Conservation (phyloP, 2,113 vertebrate species). For the Ursus arctos region DNA sequence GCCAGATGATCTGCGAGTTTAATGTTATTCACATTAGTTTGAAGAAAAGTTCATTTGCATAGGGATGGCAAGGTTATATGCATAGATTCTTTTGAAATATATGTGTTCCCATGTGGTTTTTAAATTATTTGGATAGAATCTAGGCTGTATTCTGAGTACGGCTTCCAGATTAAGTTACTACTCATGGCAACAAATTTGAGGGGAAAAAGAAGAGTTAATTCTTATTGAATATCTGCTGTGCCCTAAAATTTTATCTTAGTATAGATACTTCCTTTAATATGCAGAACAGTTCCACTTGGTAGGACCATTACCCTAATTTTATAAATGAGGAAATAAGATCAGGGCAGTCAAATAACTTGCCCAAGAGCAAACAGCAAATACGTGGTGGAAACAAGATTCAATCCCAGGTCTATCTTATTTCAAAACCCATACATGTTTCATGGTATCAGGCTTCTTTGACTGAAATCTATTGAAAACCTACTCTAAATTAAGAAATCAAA, state of each 20-base stretch:
- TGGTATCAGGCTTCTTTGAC: neutral
- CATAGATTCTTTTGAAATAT: neutral
- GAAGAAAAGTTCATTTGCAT: neutral
- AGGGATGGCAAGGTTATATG: neutral
- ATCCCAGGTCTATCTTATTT: neutral
- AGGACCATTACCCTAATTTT: conserved; percentile 12
- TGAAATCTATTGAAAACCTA: conserved; percentile 17
- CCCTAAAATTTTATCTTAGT: neutral
- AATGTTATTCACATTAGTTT: neutral
- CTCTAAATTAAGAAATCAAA: neutral
- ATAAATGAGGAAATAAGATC: neutral
- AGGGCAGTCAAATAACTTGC: neutral
- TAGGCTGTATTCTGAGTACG: neutral
- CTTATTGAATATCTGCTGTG: neutral
- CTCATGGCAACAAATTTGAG: neutral
- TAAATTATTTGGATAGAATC: conserved; percentile 1
- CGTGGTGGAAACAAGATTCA: neutral
- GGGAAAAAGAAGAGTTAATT: neutral
- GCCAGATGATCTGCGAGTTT: neutral
- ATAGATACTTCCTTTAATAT: neutral
- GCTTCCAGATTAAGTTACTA: neutral
- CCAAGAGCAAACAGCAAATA: neutral
- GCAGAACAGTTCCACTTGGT: neutral
- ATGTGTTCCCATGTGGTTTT: neutral
- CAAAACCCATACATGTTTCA: neutral